Percentiles rank a stretch among this genome's conserved stretches.
Conservation (phyloP, 2,113 vertebrate genomes). For the Xenus cinereus region DNA sequence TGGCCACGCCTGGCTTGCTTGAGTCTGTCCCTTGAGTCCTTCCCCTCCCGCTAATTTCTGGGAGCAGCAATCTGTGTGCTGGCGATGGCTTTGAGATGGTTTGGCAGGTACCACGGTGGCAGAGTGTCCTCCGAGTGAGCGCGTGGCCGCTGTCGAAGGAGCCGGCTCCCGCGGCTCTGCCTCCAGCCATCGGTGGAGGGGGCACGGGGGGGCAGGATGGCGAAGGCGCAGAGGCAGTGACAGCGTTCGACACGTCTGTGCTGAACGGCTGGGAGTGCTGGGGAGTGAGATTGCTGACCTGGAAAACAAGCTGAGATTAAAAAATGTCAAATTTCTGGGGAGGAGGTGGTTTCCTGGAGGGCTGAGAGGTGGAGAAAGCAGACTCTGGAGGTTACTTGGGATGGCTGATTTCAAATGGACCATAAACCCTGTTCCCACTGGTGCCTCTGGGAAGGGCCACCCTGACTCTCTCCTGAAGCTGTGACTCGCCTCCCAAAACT, state of each 20-base stretch:
- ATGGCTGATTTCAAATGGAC: not conserved
- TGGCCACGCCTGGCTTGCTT: not conserved
- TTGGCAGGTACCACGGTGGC: not conserved
- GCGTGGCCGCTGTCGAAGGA: not conserved
- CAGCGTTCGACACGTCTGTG: not conserved
- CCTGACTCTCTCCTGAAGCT: not conserved
- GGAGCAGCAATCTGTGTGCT: accelerated
- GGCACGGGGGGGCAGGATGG: not conserved
- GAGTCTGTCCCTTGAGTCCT: not conserved
- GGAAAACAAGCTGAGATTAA: constrained; percentile 36
- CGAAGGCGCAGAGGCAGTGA: not conserved
- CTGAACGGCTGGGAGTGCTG: not conserved
- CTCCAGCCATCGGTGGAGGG: not conserved
- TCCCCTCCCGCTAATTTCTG: not conserved
- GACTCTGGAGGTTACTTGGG: not conserved
- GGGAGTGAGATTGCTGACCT: not conserved
- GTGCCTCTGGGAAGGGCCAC: not conserved
- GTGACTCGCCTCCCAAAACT: not conserved
- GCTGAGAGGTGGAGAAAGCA: not conserved
- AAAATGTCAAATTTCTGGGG: constrained; percentile 21
- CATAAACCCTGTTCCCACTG: not conserved
- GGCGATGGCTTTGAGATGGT: not conserved
- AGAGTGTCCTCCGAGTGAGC: not conserved
- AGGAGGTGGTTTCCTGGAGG: not conserved
- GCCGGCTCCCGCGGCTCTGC: not conserved